A percentile compares a stretch with the other conserved stretches of the same genome.
Evolutionary conservation across 2,797 vertebrate genomes (phyloP).

Genomic region (Enteromius afrohamiltoni): DNA sequence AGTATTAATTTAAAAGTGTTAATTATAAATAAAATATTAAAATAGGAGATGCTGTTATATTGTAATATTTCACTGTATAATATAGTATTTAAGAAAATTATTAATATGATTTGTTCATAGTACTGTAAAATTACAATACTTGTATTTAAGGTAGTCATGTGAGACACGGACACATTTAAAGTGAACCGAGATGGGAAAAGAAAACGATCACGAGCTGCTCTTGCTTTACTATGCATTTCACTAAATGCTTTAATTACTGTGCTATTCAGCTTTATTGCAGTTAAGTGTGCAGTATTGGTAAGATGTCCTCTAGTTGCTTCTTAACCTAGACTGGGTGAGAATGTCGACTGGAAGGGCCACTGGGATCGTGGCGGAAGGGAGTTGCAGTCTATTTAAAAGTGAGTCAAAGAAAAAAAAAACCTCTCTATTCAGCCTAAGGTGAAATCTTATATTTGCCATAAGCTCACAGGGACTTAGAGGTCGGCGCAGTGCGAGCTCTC

Average conservation of each 20-base stretch:
- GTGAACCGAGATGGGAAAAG: no score
- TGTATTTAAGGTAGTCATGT: neutral
- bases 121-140: neutral
- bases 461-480: conserved; percentile 37
- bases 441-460: conserved; percentile 42
- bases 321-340: neutral
- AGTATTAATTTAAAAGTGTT: neutral
- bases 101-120: neutral
- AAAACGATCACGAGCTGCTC: neutral
- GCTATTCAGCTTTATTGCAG: neutral
- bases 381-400: conserved; percentile 16
- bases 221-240: neutral
- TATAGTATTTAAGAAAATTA: neutral
- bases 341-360: neutral
- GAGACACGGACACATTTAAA: neutral
- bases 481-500: conserved; percentile 9
- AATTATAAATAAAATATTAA: neutral
- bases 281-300: neutral
- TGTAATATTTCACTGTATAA: neutral
- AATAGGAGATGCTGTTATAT: no score
- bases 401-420: conserved; percentile 18
- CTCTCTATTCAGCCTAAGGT: conserved; percentile 18
- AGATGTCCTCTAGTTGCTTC: neutral
- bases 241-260: neutral
- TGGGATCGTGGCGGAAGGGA: conserved; percentile 8